Evolutionary conservation across 2,888 invertebrate species (phyloP).

Genomic region (Luperina testacea): DNA sequence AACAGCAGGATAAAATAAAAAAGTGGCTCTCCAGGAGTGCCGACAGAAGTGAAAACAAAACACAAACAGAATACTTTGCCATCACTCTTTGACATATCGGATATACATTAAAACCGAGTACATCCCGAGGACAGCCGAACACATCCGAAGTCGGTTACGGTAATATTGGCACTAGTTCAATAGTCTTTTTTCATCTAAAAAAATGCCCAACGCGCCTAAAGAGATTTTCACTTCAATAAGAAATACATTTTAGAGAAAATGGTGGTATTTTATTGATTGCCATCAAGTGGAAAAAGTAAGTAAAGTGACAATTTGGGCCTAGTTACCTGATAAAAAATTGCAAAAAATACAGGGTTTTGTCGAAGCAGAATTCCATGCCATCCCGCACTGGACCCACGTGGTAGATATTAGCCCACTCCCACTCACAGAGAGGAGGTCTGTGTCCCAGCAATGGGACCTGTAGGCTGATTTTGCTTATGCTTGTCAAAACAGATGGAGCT

Average conservation of each 20-base stretch:
- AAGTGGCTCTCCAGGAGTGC: no score
- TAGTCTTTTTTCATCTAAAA: no score
- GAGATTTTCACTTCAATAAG: not conserved
- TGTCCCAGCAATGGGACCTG: not conserved
- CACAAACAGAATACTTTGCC: no score
- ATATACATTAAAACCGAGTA: no score
- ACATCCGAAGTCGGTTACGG: no score
- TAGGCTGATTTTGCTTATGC: not conserved
- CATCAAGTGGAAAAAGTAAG: not conserved
- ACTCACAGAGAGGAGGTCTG: not conserved
- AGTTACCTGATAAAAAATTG: not conserved
- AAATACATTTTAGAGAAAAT: not conserved
- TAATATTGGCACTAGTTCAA: no score
- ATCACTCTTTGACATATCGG: no score
- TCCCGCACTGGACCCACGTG: not conserved
- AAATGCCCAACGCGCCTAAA: no score
- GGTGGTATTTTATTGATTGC: not conserved
- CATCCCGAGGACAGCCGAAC: no score
- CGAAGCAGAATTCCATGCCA: no score
- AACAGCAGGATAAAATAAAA: conserved; percentile 12
- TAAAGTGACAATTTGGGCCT: not conserved
- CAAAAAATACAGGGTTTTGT: no score
- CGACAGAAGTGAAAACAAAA: no score
- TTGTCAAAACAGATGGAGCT: not conserved
- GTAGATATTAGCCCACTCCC: not conserved